These are phyloP conservation scores for Patella pellucida DNA, from an alignment of 2,888 invertebrate genomes.

Conservation along the genomic window DNA sequence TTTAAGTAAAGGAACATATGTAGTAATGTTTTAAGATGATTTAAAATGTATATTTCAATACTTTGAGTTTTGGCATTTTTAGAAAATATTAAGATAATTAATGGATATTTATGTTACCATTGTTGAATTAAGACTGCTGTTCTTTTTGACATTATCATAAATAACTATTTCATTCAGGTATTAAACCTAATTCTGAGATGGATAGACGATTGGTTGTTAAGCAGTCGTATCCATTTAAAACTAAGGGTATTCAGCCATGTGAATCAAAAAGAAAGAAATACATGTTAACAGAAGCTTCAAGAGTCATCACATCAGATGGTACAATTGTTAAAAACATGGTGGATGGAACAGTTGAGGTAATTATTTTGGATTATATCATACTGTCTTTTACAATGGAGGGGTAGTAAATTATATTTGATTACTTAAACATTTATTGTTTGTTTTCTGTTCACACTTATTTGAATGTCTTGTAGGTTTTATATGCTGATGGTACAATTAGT, in stretches of 20 bases:
- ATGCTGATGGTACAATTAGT: conserved; percentile 68
- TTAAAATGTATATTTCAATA: too few relatives aligned
- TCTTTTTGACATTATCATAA: background rate
- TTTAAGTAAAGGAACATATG: too few relatives aligned
- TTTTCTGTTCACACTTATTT: too few relatives aligned
- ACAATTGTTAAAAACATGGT: conserved; percentile 67
- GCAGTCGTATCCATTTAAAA: conserved; percentile 67
- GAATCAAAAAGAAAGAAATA: conserved; percentile 57
- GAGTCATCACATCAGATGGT: conserved; percentile 68
- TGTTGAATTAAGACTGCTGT: background rate
- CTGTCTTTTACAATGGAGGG: background rate
- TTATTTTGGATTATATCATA: conserved; percentile 3
- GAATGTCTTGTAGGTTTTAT: conserved; percentile 51
- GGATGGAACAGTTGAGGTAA: conserved; percentile 67
- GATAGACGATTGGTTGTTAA: conserved; percentile 59
- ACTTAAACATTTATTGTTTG: too few relatives aligned
- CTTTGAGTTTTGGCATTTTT: too few relatives aligned
- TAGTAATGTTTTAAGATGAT: too few relatives aligned
- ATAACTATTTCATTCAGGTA: conserved; percentile 40
- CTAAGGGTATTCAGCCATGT: conserved; percentile 60
- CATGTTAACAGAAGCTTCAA: conserved; percentile 58
- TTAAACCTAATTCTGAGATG: conserved; percentile 52
- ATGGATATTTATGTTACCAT: background rate
- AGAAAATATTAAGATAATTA: background rate
- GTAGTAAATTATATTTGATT: too few relatives aligned